These are phyloP conservation scores for Indri indri DNA, from an alignment of 2,113 vertebrate species.

Conservation along the genomic window DNA sequence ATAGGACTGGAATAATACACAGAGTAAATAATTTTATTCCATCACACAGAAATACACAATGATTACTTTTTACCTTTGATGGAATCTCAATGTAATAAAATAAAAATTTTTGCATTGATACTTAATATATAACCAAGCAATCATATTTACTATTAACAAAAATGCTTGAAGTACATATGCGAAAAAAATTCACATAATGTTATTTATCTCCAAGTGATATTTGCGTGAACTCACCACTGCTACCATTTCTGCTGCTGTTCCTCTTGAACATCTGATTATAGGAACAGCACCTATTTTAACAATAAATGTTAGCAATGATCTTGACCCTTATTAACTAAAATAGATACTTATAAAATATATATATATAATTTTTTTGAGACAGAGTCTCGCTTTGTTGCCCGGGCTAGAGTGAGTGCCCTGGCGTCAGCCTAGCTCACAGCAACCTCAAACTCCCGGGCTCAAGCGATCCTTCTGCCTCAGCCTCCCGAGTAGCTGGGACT, in stretches of 20 bases:
- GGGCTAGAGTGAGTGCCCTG: too few species aligned
- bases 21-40: neutral
- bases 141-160: neutral
- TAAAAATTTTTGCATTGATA: slow-evolving; percentile 3
- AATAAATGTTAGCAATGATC: slow-evolving; percentile 50
- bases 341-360: neutral
- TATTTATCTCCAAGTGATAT: neutral
- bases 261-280: slow-evolving; percentile 97
- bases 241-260: slow-evolving; percentile 99
- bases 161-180: neutral
- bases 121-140: neutral
- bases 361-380: too few species aligned
- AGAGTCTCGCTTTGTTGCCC: too few species aligned
- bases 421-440: too few species aligned
- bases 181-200: neutral
- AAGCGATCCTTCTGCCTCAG: too few species aligned
- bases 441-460: too few species aligned
- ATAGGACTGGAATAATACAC: neutral
- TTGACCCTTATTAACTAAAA: slow-evolving; percentile 42
- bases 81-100: neutral
- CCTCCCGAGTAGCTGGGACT: too few species aligned
- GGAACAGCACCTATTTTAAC: slow-evolving; percentile 93
- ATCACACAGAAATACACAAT: neutral
- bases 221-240: slow-evolving; percentile 91
- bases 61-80: neutral